These are phyloP conservation scores for Dromococcyx pavoninus DNA, from an alignment of 2,797 vertebrate species.

Conservation along the genomic window DNA sequence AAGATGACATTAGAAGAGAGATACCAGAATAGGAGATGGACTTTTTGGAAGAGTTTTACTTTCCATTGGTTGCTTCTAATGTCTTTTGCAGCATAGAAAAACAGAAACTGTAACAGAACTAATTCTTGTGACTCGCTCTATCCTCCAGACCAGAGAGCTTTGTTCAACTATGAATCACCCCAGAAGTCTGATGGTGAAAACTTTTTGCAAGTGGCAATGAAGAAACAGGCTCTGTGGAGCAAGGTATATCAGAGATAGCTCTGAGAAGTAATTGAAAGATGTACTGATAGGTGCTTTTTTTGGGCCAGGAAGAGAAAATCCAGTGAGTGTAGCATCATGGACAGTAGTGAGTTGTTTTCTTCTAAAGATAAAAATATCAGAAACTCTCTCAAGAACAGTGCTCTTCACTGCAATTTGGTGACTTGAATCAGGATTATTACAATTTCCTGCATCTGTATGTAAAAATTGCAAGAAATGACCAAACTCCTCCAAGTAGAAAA, in stretches of 20 bases:
- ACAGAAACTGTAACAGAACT: background rate
- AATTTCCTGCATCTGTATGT: background rate
- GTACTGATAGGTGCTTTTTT: background rate
- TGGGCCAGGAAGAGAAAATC: background rate
- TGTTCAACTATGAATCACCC: conserved; percentile 23
- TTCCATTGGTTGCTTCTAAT: background rate
- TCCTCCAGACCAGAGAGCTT: background rate
- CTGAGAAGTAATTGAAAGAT: conserved; percentile 4
- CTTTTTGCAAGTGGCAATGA: background rate
- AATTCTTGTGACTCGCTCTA: background rate
- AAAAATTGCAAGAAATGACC: background rate
- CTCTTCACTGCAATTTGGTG: background rate
- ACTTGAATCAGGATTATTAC: background rate
- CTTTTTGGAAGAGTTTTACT: background rate
- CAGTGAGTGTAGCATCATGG: background rate
- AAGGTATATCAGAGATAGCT: background rate
- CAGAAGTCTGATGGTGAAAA: background rate
- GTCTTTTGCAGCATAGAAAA: background rate
- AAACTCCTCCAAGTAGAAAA: background rate
- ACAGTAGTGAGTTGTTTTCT: background rate
- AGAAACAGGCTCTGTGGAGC: background rate
- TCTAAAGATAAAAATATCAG: background rate
- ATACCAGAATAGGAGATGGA: background rate
- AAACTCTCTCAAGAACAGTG: background rate
- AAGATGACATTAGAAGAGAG: background rate